These are phyloP conservation scores for Otolemur garnettii DNA, from an alignment of 2,113 vertebrate species.

Conservation along the genomic window DNA sequence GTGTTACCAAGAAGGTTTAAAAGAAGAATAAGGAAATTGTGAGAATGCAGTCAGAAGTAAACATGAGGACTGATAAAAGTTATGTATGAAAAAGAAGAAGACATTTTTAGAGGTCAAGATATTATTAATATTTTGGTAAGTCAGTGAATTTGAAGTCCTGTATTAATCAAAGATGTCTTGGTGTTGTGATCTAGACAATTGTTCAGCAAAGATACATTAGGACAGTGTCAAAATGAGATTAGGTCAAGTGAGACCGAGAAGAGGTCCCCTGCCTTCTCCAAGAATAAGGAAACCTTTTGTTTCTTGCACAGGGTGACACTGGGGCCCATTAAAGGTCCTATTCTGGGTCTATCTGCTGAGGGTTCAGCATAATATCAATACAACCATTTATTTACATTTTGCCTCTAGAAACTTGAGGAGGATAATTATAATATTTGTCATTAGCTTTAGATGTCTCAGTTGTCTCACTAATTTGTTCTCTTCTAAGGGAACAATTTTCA, in stretches of 20 bases:
- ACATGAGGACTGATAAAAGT: not conserved
- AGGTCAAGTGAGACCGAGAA: not conserved
- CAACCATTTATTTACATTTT: not conserved
- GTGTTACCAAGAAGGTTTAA: not conserved
- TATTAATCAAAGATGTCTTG: not conserved
- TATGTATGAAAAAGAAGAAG: not conserved
- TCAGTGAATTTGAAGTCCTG: not conserved
- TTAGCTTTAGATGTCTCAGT: not conserved
- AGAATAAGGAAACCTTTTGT: not conserved
- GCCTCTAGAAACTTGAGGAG: not conserved
- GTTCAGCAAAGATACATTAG: not conserved
- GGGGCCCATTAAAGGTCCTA: not conserved
- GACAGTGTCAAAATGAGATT: not conserved
- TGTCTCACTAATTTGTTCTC: not conserved
- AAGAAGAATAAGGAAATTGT: not conserved
- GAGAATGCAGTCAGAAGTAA: not conserved
- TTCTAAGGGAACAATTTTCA: not conserved
- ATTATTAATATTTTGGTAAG: too few species aligned
- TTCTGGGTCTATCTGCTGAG: not conserved
- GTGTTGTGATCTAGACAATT: not conserved
- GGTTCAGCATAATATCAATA: not conserved
- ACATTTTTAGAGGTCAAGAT: not conserved
- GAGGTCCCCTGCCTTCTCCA: not conserved
- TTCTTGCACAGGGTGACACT: not conserved
- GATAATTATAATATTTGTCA: not conserved